These are phyloP conservation scores for Alligator sinensis DNA, from an alignment of 2,113 vertebrate genomes.

Conservation along the genomic window DNA sequence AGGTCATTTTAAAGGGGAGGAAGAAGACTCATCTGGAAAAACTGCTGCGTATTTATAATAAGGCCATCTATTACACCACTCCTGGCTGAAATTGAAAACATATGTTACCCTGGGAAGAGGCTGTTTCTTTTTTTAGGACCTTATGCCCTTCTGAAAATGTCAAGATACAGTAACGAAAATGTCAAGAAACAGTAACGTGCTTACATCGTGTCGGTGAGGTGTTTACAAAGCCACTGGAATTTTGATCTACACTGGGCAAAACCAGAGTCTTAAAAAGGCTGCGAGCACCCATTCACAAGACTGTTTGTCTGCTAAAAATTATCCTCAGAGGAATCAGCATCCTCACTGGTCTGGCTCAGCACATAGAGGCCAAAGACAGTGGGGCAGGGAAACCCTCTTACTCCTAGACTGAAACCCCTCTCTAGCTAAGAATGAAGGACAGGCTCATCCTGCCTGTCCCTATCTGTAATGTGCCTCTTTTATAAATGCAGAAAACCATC, in stretches of 20 bases:
- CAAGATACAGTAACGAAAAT: slow-evolving; percentile 79
- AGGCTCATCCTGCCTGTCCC: background rate
- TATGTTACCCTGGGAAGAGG: slow-evolving; percentile 70
- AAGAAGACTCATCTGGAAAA: slow-evolving; percentile 47
- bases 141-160: slow-evolving; percentile 78
- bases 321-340: background rate
- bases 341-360: background rate
- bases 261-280: background rate
- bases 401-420: background rate
- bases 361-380: background rate
- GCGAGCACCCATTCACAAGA: background rate
- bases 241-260: background rate
- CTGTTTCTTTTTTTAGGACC: slow-evolving; percentile 72
- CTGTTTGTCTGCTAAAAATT: background rate
- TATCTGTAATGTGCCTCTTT: background rate
- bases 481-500: background rate
- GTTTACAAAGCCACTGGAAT: slow-evolving; percentile 69
- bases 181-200: slow-evolving; percentile 75
- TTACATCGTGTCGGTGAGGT: slow-evolving; percentile 48
- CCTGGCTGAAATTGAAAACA: slow-evolving; percentile 75
- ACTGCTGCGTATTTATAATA: slow-evolving; percentile 54
- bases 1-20: background rate
- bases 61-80: slow-evolving; percentile 53
- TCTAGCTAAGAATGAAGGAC: background rate
- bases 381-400: background rate